Evolutionary conservation across 2,888 invertebrate species (phyloP).

Genomic region (Drosophila hamatofila): DNA sequence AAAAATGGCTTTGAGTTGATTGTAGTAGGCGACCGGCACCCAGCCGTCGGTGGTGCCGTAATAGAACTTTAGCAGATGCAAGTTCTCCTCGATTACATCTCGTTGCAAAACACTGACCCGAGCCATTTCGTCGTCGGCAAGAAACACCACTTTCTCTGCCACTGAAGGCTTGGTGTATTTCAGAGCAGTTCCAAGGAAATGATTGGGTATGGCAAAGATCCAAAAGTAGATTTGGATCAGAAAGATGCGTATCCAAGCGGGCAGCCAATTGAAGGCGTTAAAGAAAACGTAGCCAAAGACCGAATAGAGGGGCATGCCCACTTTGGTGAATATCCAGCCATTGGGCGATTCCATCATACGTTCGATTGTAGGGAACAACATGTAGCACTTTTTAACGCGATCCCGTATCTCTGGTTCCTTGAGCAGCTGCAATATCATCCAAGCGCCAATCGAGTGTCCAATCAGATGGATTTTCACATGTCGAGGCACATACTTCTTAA

Average conservation of each 20-base stretch:
- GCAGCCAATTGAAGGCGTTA: conserved; percentile 87
- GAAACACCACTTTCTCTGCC: conserved; percentile 88
- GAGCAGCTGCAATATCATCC: conserved; percentile 91
- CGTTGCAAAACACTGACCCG: conserved; percentile 89
- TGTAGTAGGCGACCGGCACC: conserved; percentile 91
- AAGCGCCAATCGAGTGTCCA: conserved; percentile 96
- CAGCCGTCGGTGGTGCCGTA: conserved; percentile 93
- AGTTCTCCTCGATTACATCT: conserved; percentile 87
- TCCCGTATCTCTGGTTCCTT: conserved; percentile 87
- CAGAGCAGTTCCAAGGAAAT: conserved; percentile 86
- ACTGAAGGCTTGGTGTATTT: conserved; percentile 88
- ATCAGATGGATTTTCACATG: conserved; percentile 92
- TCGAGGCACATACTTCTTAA: conserved; percentile 90
- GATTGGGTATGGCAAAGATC: conserved; percentile 86
- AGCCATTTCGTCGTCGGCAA: conserved; percentile 94
- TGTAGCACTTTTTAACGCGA: conserved; percentile 88
- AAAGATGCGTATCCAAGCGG: conserved; percentile 86
- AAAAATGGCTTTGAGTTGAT: conserved; percentile 88
- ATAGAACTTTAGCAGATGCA: conserved; percentile 90
- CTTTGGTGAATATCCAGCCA: conserved; percentile 89
- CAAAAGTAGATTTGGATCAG: conserved; percentile 87
- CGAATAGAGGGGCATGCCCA: conserved; percentile 86
- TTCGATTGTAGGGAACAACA: conserved; percentile 95
- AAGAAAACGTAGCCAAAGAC: conserved; percentile 85
- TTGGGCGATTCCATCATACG: conserved; percentile 91